These are phyloP conservation scores for Riparia riparia DNA, from an alignment of 2,113 vertebrate genomes.

Conservation along the genomic window DNA sequence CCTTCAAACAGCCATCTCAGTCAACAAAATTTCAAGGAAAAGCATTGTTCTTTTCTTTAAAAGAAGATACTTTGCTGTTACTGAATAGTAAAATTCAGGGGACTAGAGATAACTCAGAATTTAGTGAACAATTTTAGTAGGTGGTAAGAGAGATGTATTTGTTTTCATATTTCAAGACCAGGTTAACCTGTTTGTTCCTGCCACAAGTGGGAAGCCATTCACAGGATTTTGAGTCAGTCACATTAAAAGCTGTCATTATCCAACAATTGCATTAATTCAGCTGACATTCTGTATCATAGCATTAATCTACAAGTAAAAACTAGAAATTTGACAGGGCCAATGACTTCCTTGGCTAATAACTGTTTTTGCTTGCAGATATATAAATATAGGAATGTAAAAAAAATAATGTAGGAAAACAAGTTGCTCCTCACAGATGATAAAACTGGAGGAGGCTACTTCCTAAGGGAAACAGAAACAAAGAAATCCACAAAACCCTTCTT, in stretches of 20 bases:
- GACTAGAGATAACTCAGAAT: background rate
- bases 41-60: background rate
- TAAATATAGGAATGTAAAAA: background rate
- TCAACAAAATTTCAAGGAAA: background rate
- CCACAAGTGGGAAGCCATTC: background rate
- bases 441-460: background rate
- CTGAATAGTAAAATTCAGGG: background rate
- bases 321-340: background rate
- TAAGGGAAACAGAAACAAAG: background rate
- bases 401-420: background rate
- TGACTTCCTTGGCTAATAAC: background rate
- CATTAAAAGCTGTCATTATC: constrained; percentile 14
- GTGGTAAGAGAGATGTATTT: background rate
- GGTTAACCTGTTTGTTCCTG: background rate
- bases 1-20: background rate
- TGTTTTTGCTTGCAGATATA: background rate
- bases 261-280: background rate
- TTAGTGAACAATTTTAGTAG: background rate
- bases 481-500: background rate
- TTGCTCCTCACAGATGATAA: background rate
- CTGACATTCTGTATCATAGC: background rate
- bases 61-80: background rate
- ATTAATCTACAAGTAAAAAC: background rate
- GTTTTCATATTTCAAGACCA: background rate
- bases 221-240: background rate